Evolutionary conservation across 2,797 vertebrate genomes (phyloP), one percentile per base, ranked within the genome.

Genomic region (Acanthiza pusilla): DNA sequence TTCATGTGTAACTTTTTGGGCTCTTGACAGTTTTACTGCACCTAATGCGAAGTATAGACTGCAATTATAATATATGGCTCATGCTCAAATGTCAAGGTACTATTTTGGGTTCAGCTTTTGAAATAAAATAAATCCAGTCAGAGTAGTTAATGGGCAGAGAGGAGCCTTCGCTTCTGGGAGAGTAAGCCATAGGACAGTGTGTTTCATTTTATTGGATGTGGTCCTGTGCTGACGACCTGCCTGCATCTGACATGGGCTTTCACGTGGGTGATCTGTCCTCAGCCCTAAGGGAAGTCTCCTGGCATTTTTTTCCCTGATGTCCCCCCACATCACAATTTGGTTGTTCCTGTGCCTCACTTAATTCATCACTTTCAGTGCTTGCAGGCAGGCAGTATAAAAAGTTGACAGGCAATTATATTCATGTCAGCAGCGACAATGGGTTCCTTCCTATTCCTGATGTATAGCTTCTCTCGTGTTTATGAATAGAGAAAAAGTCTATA

Each of bases 61-160:
- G 83, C 82, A 89, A 91, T 96, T 96, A 95, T 43, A 95, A 91
- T 93, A 81, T 58, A 88, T 94, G 96, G 85, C 89, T 96, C 93
- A 91, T 88, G 58, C 91, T 96, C 80, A 97, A 95, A 96, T 96
- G 91, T 94, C 94, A 95, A 90, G 85, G 91, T 94, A 50, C 96
- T 97, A 96, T 97, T 97, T 87, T 93, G 83, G 63, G 93, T 88
- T 91, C 63, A 34, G 67, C 87, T 96, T 96, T 75, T 87, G 77
- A 90, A 94, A 90, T 76, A 93, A 90, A 94, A 62, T 86, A 86
- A 94, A 95, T 94, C 76, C 61, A 94, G 80, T 88, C 9, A 3
- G 80, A 82, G 83, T 61, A 90, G 76, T 84, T 96, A 96, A 85
- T 87, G 72, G 74, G 83, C 57, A 89, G 83, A 93, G 74, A 87